Conservation (phyloP, 2,113 vertebrate genomes). For the Neopipo cinnamomea region DNA sequence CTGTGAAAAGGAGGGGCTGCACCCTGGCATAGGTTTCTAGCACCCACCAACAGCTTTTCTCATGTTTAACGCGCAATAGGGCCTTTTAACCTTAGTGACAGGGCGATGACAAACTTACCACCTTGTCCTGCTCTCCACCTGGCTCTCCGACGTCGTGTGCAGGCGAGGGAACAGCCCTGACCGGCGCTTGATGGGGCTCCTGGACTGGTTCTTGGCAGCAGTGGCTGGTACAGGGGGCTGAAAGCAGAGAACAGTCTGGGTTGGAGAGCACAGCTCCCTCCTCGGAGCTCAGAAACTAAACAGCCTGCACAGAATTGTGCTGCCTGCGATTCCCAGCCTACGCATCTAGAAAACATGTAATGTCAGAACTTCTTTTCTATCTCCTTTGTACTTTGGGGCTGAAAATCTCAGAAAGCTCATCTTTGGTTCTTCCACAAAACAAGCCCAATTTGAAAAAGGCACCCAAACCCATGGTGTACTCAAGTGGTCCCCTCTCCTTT, state of each 20-base stretch:
- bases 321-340: background rate
- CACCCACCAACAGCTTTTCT: background rate
- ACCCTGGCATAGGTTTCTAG: background rate
- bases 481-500: accelerated
- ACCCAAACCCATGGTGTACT: background rate
- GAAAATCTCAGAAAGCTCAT: background rate
- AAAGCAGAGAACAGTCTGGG: background rate
- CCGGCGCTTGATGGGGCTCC: conserved; percentile 91
- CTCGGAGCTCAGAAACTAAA: background rate
- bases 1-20: background rate
- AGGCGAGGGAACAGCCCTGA: conserved; percentile 91
- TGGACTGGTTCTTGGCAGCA: conserved; percentile 82
- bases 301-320: accelerated
- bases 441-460: background rate
- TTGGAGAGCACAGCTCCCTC: background rate
- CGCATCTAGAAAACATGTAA: accelerated
- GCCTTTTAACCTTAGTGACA: background rate
- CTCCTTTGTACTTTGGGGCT: background rate
- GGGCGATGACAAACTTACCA: conserved; percentile 70
- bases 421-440: background rate
- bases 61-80: accelerated
- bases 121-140: conserved; percentile 78
- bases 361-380: background rate
- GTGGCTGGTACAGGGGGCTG: conserved; percentile 81
- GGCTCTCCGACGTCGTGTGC: conserved; percentile 87